Evolutionary conservation across 2,888 invertebrate species (phyloP), one percentile per base, ranked within the genome.

Genomic region (Neoascia interrupta): DNA sequence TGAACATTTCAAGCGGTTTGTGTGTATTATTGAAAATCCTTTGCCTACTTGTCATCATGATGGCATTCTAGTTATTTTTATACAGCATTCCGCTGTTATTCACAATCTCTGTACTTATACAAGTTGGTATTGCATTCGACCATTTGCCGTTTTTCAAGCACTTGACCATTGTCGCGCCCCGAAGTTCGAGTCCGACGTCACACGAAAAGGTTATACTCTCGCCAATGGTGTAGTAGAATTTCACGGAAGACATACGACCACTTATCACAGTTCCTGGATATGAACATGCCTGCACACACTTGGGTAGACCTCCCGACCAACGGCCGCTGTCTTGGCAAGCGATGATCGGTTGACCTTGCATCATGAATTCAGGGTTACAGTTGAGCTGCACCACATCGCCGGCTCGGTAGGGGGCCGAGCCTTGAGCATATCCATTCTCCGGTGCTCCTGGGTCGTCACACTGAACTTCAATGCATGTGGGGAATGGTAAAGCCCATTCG

Each of bases 341-440:
- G 53, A 96, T 92, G 82, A 96, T 95, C n/a, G 96, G 95, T 83
- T 95, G 92, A 1, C 97, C 96, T 87, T 96, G 95, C 91, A 96
- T 93, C 91, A 96, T 95, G 88, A 93, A 96, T 83, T 95, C 95
- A 5, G 94, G 93, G 88, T 95, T 94, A 88, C 96, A 97, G 86
- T 94, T 95, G 90, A 96, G 95, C 87, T 96, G 95, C 19, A 96
- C 93, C 54, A 95, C 93, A 87, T 96, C 95, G 0, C 96, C 96
- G 8, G 95, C 95, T 82, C 94, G 92, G 89, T 94, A 95, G 5
- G 94, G 94, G 0, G 93, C 93, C 16, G 91, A 92, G 10, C 95
- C 95, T 84, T 94, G 93, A 70, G 95, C 92, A 88, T 94, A 94
- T 51, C 96, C 95, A 75, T 95, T 93, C 31, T 92, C 91, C 0